Base-by-base conservation (phyloP, 2,888 invertebrate genomes). In the Spicauda simplicius region DNA sequence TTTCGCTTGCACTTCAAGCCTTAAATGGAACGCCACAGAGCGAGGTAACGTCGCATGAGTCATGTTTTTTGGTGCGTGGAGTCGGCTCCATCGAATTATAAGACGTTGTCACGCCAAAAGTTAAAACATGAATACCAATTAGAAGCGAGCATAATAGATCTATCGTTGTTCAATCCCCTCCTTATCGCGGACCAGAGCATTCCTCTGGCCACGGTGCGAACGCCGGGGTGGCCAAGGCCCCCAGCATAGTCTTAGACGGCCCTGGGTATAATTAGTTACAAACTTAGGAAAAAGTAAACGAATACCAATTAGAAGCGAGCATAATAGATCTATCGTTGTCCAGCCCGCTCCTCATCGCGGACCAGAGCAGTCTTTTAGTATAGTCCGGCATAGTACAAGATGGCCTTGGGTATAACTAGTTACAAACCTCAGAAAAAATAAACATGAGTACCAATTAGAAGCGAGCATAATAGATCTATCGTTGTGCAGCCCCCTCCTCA, bases 171-270 rank as follows among this genome's bases (percentile, higher is more conserved):
- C 11, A 94, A 94, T 48, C 94, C 93, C n/a, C 90, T 84, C 56
- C 89, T 85, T 62, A 95, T 88, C 48, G 94, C 94, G 64, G 89
- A 86, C 95, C 95, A 95, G 20, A 96, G 83, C 64, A 94, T 93
- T 30, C 95, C 86, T 58, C 95, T 82, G 1, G 95, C 95, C 19
- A 93, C 93, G 5, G 95, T 95, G 89, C 96, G 96, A 0, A 96
- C 95, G 0, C 95, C 95, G 3, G 95, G 0, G 95, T 95, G 5
- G 96, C 96, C 80, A 96, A 96, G 83, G 96, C 96, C 72, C 97
- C 84, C 68, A 97, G 93, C 56, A n/a, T n/a, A n/a, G n/a, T n/a
- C n/a, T n/a, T n/a, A n/a, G n/a, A n/a, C n/a, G n/a, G n/a, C n/a
- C n/a, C n/a, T n/a, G n/a, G n/a, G n/a, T n/a, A 4, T 25, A 25